Percentiles rank a stretch among this genome's conserved stretches.
These are phyloP conservation scores for Riptortus pedestris DNA, from an alignment of 1,140 invertebrate genomes.

Conservation along the genomic window DNA sequence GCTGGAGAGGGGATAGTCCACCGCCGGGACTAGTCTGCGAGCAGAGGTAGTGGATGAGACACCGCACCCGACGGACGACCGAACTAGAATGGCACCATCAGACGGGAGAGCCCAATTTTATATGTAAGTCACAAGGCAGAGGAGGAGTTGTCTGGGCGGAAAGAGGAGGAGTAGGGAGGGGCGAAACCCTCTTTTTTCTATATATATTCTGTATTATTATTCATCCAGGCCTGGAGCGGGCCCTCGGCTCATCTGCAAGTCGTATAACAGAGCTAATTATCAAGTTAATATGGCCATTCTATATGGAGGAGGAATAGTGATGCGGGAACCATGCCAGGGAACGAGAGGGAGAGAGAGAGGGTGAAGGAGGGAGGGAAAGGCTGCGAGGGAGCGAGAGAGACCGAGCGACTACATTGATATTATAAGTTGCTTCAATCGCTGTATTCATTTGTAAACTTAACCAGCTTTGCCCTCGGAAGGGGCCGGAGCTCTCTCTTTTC, in stretches of 20 bases:
- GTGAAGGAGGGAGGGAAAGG: slow-evolving; percentile 25
- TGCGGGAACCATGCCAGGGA: slow-evolving; percentile 35
- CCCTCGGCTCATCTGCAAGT: slow-evolving; percentile 66
- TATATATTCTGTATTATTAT: slow-evolving; percentile 35
- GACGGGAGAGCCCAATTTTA: slow-evolving; percentile 34
- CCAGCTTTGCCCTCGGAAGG: slow-evolving; percentile 36
- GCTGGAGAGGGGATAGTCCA: not conserved
- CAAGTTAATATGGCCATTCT: slow-evolving; percentile 75
- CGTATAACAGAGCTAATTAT: slow-evolving; percentile 81
- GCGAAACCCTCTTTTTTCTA: slow-evolving; percentile 32
- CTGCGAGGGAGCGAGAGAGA: slow-evolving; percentile 39
- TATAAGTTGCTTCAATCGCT: slow-evolving; percentile 63
- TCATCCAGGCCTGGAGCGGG: slow-evolving; percentile 30
- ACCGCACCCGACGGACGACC: slow-evolving; percentile 21
- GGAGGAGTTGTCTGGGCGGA: slow-evolving; percentile 22
- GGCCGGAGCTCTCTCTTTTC: slow-evolving; percentile 41
- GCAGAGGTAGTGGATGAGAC: not conserved
- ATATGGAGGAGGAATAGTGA: slow-evolving; percentile 44
- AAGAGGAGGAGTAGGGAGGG: slow-evolving; percentile 24
- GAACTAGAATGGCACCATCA: slow-evolving; percentile 34
- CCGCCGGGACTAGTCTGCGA: not conserved
- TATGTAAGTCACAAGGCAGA: slow-evolving; percentile 34
- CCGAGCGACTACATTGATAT: slow-evolving; percentile 51
- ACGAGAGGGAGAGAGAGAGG: slow-evolving; percentile 33
- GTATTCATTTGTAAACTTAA: slow-evolving; percentile 62